Conservation (phyloP, 2,888 invertebrate genomes). For the Ectemnius continuus region DNA sequence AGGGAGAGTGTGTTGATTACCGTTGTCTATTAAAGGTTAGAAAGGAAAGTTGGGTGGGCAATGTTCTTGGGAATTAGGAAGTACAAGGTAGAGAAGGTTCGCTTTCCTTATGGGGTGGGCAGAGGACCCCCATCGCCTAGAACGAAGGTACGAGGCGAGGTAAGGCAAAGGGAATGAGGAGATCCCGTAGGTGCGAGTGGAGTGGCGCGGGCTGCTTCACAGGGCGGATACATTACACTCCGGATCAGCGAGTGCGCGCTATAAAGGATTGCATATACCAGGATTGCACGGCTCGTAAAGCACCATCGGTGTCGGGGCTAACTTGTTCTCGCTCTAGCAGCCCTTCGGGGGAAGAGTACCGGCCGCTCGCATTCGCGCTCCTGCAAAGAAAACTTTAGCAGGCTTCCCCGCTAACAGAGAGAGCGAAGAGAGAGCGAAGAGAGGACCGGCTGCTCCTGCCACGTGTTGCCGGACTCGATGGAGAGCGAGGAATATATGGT, state of each 20-base stretch:
- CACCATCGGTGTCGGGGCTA: constrained; percentile 46
- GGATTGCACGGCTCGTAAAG: constrained; percentile 47
- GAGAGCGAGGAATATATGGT: neutral
- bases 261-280: constrained; percentile 27
- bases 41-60: no score
- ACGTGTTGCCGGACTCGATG: constrained; percentile 14
- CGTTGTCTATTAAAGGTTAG: no score
- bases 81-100: no score
- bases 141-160: neutral
- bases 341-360: constrained; percentile 47
- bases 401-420: constrained; percentile 37
- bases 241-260: constrained; percentile 26
- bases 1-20: no score
- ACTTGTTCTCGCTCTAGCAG: constrained; percentile 49
- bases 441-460: constrained; percentile 12
- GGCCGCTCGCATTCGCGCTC: constrained; percentile 19
- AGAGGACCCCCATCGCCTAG: neutral
- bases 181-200: neutral
- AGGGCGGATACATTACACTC: constrained; percentile 5
- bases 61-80: no score
- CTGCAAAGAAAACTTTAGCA: constrained; percentile 38
- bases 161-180: neutral
- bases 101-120: no score
- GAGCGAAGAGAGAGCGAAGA: constrained; percentile 24
- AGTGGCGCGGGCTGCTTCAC: neutral